Conservation (phyloP, 2,113 vertebrate genomes). For the Lynx canadensis region DNA sequence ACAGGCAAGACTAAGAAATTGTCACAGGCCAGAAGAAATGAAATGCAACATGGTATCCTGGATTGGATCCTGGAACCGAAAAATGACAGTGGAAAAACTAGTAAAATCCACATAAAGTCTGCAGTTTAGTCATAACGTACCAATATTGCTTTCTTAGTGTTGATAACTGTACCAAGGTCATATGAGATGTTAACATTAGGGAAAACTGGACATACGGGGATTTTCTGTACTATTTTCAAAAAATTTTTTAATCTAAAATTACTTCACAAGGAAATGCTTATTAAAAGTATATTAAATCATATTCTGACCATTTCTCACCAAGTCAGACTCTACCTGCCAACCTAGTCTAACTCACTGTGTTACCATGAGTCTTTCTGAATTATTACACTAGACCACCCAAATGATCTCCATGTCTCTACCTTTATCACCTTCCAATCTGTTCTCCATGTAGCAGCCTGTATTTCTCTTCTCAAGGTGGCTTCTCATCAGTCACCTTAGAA, state of each 20-base stretch:
- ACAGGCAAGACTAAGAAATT: not conserved
- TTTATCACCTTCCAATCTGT: not conserved
- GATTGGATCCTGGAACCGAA: not conserved
- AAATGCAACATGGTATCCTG: not conserved
- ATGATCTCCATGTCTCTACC: not conserved
- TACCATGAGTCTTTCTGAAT: not conserved
- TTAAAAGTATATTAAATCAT: not conserved
- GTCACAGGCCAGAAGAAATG: not conserved
- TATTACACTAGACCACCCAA: not conserved
- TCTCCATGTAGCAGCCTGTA: not conserved
- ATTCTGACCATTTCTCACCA: not conserved
- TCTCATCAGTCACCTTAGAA: not conserved
- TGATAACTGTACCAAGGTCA: not conserved
- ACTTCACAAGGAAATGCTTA: not conserved
- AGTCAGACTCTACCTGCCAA: not conserved
- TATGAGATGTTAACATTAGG: not conserved
- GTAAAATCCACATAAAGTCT: not conserved
- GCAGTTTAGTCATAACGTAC: not conserved
- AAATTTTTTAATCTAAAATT: not conserved
- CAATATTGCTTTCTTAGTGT: not conserved
- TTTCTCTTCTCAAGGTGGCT: not conserved
- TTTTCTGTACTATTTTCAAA: not conserved
- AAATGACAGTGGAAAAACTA: not conserved
- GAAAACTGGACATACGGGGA: not conserved
- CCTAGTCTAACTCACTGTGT: not conserved